phyloP scores from a whole-genome alignment of 1,140 invertebrate species.

The Acromyrmex charruanus region DNA sequence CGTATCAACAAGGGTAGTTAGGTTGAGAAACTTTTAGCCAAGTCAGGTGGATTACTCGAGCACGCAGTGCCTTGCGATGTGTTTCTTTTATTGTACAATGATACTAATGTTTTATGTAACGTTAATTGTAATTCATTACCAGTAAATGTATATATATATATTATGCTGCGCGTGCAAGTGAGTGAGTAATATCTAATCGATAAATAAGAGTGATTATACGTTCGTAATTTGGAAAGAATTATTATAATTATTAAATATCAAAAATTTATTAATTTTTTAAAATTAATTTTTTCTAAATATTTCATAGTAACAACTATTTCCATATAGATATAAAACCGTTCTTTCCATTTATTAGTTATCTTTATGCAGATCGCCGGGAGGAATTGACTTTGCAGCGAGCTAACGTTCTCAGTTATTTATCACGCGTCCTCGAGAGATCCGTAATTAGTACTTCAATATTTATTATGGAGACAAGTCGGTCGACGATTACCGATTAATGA shows the following conservation, averaged over 20 bases:
- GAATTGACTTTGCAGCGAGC: neutral
- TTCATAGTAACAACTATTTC: too few species aligned
- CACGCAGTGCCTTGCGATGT: neutral
- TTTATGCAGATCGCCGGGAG: neutral
- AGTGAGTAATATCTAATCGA: neutral
- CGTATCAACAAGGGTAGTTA: neutral
- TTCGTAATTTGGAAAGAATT: neutral
- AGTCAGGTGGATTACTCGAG: neutral
- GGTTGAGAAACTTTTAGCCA: neutral
- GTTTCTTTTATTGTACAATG: neutral
- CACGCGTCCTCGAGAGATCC: conserved; percentile 3
- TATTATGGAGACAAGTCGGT: neutral
- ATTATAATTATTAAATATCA: neutral
- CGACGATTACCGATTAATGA: conserved; percentile 46
- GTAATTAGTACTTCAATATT: conserved; percentile 25
- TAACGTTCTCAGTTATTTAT: neutral
- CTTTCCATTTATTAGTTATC: neutral
- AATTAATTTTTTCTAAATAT: too few species aligned
- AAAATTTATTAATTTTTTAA: too few species aligned
- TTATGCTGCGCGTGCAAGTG: neutral
- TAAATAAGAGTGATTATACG: too few species aligned
- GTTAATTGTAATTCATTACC: neutral
- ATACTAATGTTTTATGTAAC: neutral
- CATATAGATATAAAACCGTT: too few species aligned
- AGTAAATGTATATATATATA: too few species aligned